Percentiles rank a stretch among this genome's conserved stretches.
Conservation (phyloP, 2,797 vertebrate species). For the Holocentrus rufus region DNA sequence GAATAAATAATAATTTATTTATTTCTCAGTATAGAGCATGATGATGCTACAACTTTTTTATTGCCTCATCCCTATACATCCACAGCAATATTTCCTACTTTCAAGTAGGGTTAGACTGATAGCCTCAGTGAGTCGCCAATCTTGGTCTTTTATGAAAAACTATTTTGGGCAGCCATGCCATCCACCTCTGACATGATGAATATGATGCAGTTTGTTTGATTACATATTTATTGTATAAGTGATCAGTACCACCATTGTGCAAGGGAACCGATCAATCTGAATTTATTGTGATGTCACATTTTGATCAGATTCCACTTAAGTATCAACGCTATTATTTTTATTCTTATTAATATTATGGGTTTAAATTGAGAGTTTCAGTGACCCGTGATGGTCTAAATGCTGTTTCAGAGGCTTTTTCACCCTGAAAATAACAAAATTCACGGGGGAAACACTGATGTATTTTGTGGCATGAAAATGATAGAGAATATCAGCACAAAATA, state of each 20-base stretch:
- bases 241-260: no score
- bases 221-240: constrained; percentile 13
- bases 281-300: neutral
- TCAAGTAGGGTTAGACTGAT: neutral
- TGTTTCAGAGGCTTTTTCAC: neutral
- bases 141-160: constrained; percentile 6
- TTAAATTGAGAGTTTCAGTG: neutral
- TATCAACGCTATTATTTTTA: neutral
- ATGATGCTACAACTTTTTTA: no score
- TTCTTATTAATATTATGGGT: neutral
- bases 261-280: no score
- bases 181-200: neutral
- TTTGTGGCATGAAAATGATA: neutral
- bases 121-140: no score
- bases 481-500: neutral
- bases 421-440: no score
- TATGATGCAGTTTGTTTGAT: neutral
- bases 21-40: no score
- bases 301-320: neutral
- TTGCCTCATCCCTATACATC: neutral
- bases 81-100: neutral
- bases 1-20: no score
- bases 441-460: no score
- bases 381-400: neutral
- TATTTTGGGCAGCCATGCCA: neutral